Percentiles rank a stretch among this genome's conserved stretches.
These are phyloP conservation scores for Drosophila ananassae DNA, from an alignment of 1,140 invertebrate species.

Conservation along the genomic window DNA sequence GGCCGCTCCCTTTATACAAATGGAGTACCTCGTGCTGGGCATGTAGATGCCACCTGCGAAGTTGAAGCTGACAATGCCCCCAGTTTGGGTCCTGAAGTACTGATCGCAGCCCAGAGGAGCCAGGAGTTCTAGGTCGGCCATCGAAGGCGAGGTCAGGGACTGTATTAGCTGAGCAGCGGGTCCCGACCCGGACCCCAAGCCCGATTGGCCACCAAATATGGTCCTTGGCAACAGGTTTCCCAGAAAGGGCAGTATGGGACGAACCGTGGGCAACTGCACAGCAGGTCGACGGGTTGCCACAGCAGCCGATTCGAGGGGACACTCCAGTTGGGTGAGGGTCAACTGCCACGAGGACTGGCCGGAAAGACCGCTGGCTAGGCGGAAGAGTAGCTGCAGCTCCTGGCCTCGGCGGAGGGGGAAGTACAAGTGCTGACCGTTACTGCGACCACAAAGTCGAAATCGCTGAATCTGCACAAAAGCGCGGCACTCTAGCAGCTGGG, in stretches of 20 bases:
- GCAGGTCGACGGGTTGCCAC: conserved; percentile 7
- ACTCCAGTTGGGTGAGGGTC: conserved; percentile 69
- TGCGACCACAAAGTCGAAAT: conserved; percentile 65
- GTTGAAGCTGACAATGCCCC: conserved; percentile 67
- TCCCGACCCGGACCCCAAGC: conserved; percentile 39
- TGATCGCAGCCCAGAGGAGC: conserved; percentile 71
- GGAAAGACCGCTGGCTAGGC: conserved; percentile 32
- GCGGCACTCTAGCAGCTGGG: conserved; percentile 48
- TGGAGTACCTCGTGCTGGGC: conserved; percentile 58
- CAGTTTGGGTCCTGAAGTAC: conserved; percentile 39
- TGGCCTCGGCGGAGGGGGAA: conserved; percentile 54
- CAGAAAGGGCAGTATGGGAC: conserved; percentile 56
- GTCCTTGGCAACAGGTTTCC: conserved; percentile 60
- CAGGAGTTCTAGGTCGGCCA: conserved; percentile 53
- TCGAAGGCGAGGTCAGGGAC: conserved; percentile 27
- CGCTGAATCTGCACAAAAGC: conserved; percentile 74
- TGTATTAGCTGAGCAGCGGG: conserved; percentile 59
- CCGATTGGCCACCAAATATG: conserved; percentile 48
- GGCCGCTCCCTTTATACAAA: conserved; percentile 57
- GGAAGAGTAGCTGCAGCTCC: conserved; percentile 54
- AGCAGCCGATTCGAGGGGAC: conserved; percentile 28
- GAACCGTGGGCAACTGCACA: conserved; percentile 34
- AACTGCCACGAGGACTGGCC: conserved; percentile 60
- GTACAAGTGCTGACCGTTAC: conserved; percentile 69
- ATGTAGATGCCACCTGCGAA: conserved; percentile 63